Conservation (phyloP, 2,797 vertebrate genomes). For the Poeciliopsis paucimaculata region DNA sequence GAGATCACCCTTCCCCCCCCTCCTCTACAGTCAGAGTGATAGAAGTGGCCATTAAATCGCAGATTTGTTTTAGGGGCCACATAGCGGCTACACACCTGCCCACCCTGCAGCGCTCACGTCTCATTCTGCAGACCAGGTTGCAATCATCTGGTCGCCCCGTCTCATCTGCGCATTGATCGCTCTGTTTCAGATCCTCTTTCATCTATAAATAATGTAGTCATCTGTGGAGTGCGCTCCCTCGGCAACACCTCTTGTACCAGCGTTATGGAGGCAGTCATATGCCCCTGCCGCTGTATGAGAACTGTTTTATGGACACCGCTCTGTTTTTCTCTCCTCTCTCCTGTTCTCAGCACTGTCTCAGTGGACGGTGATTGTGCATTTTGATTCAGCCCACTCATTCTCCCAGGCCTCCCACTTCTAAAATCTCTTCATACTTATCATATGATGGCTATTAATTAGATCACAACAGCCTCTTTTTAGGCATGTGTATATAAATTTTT, state of each 20-base stretch:
- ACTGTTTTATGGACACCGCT: slow-evolving; percentile 69
- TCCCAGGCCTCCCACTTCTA: slow-evolving; percentile 11
- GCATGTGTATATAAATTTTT: not conserved
- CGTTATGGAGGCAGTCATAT: slow-evolving; percentile 48
- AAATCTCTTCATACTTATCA: slow-evolving; percentile 18
- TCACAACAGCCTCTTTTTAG: slow-evolving; percentile 15
- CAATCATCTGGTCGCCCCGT: slow-evolving; percentile 45
- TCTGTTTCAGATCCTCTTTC: slow-evolving; percentile 73
- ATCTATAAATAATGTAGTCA: slow-evolving; percentile 79
- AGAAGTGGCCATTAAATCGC: slow-evolving; percentile 44
- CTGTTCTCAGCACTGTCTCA: slow-evolving; percentile 19
- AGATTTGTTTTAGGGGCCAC: slow-evolving; percentile 54
- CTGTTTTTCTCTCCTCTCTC: slow-evolving; percentile 19
- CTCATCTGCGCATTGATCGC: slow-evolving; percentile 73
- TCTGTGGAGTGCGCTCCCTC: slow-evolving; percentile 58
- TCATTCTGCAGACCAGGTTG: slow-evolving; percentile 47
- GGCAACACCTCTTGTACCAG: slow-evolving; percentile 46
- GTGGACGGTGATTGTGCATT: slow-evolving; percentile 41
- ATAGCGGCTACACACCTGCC: slow-evolving; percentile 61
- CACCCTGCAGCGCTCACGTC: slow-evolving; percentile 36
- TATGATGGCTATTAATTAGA: slow-evolving; percentile 35
- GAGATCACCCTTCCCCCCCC: not conserved
- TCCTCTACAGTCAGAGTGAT: slow-evolving; percentile 29
- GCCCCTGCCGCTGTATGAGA: slow-evolving; percentile 64
- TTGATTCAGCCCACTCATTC: slow-evolving; percentile 33